These are phyloP conservation scores for Nothura maculosa DNA, from an alignment of 2,797 vertebrate genomes.

Conservation along the genomic window DNA sequence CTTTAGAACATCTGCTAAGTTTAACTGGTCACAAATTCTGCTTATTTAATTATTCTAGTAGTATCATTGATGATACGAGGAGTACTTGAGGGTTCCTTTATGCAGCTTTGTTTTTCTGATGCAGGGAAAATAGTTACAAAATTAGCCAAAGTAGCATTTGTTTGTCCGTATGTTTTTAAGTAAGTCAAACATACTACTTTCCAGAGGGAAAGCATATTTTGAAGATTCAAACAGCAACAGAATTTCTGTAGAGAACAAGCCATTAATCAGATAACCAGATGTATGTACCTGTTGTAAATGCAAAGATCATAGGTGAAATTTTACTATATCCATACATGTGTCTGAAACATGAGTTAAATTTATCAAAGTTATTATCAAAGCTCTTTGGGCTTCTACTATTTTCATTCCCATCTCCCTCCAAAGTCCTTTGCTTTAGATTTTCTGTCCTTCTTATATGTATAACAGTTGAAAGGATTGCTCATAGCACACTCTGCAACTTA, in stretches of 20 bases:
- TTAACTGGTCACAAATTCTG: background rate
- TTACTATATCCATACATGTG: background rate
- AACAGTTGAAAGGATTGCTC: background rate
- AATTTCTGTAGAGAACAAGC: background rate
- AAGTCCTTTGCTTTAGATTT: background rate
- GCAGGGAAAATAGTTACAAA: background rate
- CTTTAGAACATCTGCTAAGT: background rate
- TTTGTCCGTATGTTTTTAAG: background rate
- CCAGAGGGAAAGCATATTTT: background rate
- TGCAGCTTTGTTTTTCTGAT: background rate
- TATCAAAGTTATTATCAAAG: background rate
- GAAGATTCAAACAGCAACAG: background rate
- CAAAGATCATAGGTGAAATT: background rate
- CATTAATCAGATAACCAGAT: background rate
- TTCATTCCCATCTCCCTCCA: fast-evolving
- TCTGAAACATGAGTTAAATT: background rate
- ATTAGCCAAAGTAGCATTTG: background rate
- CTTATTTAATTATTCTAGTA: background rate
- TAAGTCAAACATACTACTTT: background rate
- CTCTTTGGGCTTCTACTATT: background rate
- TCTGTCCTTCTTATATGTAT: background rate
- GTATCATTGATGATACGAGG: background rate
- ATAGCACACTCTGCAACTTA: background rate
- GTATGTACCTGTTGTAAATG: background rate
- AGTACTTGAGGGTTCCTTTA: background rate